phyloP scores from a whole-genome alignment of 2,113 vertebrate species.

The Istiophorus platypterus region DNA sequence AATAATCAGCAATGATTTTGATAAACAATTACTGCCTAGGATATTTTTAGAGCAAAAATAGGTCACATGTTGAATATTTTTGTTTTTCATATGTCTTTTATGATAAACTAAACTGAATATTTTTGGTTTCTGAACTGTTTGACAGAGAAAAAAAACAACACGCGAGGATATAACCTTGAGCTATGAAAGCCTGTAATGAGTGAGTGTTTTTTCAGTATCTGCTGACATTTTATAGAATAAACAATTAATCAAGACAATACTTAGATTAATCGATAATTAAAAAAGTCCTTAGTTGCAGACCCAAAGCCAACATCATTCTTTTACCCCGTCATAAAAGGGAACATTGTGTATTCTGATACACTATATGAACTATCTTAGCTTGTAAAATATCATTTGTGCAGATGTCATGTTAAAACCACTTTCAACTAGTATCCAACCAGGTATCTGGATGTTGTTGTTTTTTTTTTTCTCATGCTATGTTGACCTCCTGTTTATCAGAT shows the following conservation, averaged over 20 bases:
- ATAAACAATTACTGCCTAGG: background rate
- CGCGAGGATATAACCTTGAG: background rate
- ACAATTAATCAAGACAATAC: background rate
- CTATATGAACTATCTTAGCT: background rate
- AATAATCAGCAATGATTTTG: background rate
- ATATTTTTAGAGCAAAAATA: background rate
- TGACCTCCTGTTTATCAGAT: background rate
- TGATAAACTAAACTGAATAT: background rate
- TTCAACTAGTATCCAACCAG: background rate
- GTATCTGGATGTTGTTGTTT: background rate
- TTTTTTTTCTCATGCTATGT: background rate
- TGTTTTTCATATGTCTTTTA: slow-evolving; percentile 4
- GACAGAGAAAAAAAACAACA: background rate
- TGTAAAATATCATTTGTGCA: background rate
- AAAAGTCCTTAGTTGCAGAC: background rate
- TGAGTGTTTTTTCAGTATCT: background rate
- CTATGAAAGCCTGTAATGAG: background rate
- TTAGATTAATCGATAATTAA: background rate
- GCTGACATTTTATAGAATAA: background rate
- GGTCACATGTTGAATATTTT: background rate
- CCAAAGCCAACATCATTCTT: background rate
- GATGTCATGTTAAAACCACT: background rate
- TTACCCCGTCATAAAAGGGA: background rate
- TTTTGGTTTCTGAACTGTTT: background rate
- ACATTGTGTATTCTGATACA: background rate